These are phyloP conservation scores for Macroramphosus scolopax DNA, from an alignment of 2,797 vertebrate species.

Conservation along the genomic window DNA sequence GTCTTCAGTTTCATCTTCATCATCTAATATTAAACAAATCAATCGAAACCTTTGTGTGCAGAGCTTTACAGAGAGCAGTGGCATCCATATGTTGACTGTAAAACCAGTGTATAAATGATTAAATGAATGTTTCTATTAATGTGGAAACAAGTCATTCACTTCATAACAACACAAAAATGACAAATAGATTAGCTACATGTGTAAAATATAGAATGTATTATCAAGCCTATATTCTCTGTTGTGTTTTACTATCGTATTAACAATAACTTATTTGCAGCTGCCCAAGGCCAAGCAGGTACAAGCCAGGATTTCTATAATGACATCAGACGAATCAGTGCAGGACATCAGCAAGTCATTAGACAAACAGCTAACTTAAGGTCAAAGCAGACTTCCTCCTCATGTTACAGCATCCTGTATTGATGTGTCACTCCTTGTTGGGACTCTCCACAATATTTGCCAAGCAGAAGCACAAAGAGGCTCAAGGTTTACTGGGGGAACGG, in stretches of 20 bases:
- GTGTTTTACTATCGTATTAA: not conserved
- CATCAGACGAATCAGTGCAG: slow-evolving; percentile 12
- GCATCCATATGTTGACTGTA: too few species aligned
- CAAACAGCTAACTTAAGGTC: slow-evolving; percentile 10
- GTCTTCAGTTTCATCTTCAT: too few species aligned
- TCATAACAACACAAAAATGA: not conserved
- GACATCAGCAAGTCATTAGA: slow-evolving; percentile 5
- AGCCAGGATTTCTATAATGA: slow-evolving; percentile 7
- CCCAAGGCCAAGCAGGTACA: not conserved
- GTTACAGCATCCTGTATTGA: slow-evolving; percentile 12
- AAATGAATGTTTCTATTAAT: too few species aligned
- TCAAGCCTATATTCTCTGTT: too few species aligned
- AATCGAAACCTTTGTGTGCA: not conserved
- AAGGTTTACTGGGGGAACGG: slow-evolving; percentile 86
- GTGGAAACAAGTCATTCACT: not conserved
- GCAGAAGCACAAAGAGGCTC: slow-evolving; percentile 13
- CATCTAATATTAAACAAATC: not conserved
- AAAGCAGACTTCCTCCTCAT: slow-evolving; percentile 13
- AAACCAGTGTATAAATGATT: too few species aligned
- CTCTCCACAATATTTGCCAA: slow-evolving; percentile 3
- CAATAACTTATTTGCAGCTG: not conserved
- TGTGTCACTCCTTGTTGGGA: slow-evolving; percentile 1
- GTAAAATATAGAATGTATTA: too few species aligned
- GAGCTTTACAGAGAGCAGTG: not conserved
- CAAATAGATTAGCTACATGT: not conserved